A percentile compares a stretch with the other conserved stretches of the same genome.
These are phyloP conservation scores for Cepphus grylle DNA, from an alignment of 2,113 vertebrate genomes.

Conservation along the genomic window DNA sequence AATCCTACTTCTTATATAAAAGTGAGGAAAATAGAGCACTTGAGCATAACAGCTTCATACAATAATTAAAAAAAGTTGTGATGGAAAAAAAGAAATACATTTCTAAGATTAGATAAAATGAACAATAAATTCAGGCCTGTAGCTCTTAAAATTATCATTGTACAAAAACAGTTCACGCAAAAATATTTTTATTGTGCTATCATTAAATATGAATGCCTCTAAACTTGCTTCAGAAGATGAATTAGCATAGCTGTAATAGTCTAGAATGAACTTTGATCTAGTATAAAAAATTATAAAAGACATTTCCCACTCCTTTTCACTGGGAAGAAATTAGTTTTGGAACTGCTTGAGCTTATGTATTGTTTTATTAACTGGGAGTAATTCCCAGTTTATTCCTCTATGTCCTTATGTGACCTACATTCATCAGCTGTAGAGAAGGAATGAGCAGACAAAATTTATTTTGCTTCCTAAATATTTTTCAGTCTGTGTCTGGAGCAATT, in stretches of 20 bases:
- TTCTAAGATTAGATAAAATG: not conserved
- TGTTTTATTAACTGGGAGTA: conserved; percentile 4
- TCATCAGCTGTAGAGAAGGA: not conserved
- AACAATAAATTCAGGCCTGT: not conserved
- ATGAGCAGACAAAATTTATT: not conserved
- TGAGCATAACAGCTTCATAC: not conserved
- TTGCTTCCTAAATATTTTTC: not conserved
- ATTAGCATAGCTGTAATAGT: not conserved
- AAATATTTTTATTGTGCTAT: not conserved
- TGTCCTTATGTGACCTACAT: not conserved
- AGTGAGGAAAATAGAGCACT: not conserved
- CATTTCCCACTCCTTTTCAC: not conserved
- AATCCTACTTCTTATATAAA: not conserved
- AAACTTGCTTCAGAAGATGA: not conserved
- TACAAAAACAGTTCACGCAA: not conserved
- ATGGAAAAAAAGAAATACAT: not conserved
- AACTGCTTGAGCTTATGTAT: not conserved
- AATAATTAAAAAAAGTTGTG: not conserved
- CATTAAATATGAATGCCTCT: not conserved
- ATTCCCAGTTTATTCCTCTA: conserved; percentile 8
- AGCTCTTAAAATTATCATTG: not conserved
- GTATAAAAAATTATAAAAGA: not conserved
- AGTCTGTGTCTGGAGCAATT: not conserved
- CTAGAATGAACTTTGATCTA: not conserved
- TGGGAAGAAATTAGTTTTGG: conserved; percentile 14